Conservation (phyloP, 2,113 vertebrate genomes). For the Genyomyrus donnyi region DNA sequence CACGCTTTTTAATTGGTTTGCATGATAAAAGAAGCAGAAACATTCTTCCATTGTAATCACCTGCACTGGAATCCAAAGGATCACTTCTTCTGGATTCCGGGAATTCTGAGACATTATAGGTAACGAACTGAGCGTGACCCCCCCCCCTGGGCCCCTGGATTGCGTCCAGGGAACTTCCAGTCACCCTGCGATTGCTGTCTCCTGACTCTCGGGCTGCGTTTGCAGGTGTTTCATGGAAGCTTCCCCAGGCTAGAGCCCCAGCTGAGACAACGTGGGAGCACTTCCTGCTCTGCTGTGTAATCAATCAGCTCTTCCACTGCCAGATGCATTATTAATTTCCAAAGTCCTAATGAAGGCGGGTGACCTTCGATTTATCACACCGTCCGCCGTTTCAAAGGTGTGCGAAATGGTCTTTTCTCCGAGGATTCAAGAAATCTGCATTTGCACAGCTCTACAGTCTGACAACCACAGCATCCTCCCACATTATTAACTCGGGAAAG, state of each 20-base stretch:
- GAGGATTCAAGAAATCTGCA: background rate
- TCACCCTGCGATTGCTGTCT: constrained; percentile 50
- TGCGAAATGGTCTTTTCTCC: background rate
- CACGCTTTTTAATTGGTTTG: background rate
- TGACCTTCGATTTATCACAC: constrained; percentile 44
- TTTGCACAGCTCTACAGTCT: background rate
- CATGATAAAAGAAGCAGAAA: background rate
- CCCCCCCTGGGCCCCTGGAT: constrained; percentile 49
- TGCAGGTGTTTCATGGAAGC: constrained; percentile 52
- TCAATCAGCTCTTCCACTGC: constrained; percentile 54
- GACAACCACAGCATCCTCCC: background rate
- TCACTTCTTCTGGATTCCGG: background rate
- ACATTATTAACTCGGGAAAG: background rate
- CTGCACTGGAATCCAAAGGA: background rate
- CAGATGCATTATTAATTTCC: constrained; percentile 54
- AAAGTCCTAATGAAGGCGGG: constrained; percentile 45
- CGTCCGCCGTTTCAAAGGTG: constrained; percentile 21
- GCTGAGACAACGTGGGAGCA: constrained; percentile 45
- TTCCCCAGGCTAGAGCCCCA: constrained; percentile 33
- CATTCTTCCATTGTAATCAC: background rate
- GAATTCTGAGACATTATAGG: background rate
- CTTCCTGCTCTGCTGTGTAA: constrained; percentile 47
- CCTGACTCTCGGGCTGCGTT: constrained; percentile 45
- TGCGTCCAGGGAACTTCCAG: constrained; percentile 39
- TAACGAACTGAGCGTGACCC: constrained; percentile 36